Evolutionary conservation across 2,797 vertebrate species (phyloP).

Genomic region (Myotis planiceps): DNA sequence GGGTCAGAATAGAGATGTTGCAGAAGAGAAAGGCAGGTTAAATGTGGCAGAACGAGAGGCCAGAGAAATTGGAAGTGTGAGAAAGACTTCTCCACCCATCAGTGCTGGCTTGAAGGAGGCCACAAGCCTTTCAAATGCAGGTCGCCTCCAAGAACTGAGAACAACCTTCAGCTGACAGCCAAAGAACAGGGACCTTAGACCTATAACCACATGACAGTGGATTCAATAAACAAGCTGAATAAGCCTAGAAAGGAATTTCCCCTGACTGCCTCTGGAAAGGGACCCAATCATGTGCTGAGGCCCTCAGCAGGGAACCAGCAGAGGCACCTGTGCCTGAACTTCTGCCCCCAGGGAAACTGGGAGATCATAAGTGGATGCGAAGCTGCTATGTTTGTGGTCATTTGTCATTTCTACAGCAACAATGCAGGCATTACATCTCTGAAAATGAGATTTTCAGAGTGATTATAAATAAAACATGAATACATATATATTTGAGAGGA

Average conservation of each 20-base stretch:
- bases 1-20: neutral
- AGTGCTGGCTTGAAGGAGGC: neutral
- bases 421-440: neutral
- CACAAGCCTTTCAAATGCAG: neutral
- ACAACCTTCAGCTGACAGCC: no score
- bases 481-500: neutral
- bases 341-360: neutral
- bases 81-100: neutral
- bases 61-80: neutral
- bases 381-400: neutral
- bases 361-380: neutral
- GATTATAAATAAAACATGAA: conserved; percentile 15
- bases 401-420: neutral
- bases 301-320: neutral
- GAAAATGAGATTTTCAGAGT: neutral
- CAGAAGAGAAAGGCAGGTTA: neutral
- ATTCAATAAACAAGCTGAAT: neutral
- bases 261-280: neutral
- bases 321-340: neutral
- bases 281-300: neutral
- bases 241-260: neutral
- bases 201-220: neutral
- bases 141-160: neutral
- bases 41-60: neutral
- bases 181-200: no score